These are phyloP conservation scores for Acholoe squamosa DNA, from an alignment of 2,888 invertebrate genomes.

Conservation along the genomic window DNA sequence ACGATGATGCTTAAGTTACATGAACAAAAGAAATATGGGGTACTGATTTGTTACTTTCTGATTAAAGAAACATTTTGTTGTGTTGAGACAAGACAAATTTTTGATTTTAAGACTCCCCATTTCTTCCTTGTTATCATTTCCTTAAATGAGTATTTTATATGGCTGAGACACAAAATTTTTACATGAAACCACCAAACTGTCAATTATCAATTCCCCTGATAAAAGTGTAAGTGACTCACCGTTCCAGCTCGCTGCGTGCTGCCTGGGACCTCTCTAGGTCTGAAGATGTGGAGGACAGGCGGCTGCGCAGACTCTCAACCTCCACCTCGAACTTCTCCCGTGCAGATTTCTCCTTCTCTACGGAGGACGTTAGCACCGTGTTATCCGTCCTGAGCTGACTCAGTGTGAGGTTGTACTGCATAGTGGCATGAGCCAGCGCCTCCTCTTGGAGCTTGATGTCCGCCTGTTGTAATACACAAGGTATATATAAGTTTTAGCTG, in stretches of 20 bases:
- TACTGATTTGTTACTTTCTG: too few species aligned
- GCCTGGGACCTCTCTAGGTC: constrained; percentile 77
- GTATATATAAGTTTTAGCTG: too few species aligned
- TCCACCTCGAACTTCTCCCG: constrained; percentile 80
- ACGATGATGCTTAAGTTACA: too few species aligned
- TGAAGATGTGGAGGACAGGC: constrained; percentile 72
- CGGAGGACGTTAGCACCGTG: constrained; percentile 71
- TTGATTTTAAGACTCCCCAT: too few species aligned
- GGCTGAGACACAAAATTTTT: too few species aligned
- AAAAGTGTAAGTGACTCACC: constrained; percentile 69
- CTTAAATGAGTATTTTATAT: too few species aligned
- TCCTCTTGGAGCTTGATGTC: constrained; percentile 78
- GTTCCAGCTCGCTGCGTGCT: constrained; percentile 79
- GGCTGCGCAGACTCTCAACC: constrained; percentile 75
- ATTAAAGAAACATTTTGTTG: too few species aligned
- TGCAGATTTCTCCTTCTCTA: constrained; percentile 76
- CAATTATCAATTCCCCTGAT: neutral
- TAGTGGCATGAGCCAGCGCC: constrained; percentile 78
- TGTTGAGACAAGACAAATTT: too few species aligned
- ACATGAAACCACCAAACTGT: too few species aligned
- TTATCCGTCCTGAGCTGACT: constrained; percentile 75
- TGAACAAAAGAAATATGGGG: too few species aligned
- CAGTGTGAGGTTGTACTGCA: constrained; percentile 79
- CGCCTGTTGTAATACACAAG: too few species aligned
- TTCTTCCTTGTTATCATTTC: too few species aligned